A percentile compares a stretch with the other conserved stretches of the same genome.
phyloP scores from a whole-genome alignment of 2,113 vertebrate species.

The Sardina pilchardus region DNA sequence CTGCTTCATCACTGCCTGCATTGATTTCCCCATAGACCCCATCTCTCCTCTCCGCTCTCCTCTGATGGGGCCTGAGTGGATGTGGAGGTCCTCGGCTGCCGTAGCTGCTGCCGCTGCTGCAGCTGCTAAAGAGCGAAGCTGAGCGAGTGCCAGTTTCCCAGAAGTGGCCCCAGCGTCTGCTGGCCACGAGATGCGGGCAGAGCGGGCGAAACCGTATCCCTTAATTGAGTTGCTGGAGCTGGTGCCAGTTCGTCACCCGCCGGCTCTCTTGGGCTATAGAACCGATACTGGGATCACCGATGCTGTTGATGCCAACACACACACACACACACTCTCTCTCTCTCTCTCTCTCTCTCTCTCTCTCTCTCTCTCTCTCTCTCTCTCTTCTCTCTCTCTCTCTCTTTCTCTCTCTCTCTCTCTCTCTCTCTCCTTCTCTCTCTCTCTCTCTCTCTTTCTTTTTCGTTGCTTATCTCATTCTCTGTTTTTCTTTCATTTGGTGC shows the following conservation, averaged over 20 bases:
- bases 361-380: too few relatives aligned
- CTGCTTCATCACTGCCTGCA: neutral
- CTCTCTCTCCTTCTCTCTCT: too few relatives aligned
- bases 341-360: too few relatives aligned
- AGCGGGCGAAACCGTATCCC: slow-evolving; percentile 32
- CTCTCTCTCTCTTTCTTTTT: too few relatives aligned
- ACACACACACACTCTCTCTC: too few relatives aligned
- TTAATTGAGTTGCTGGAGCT: slow-evolving; percentile 33
- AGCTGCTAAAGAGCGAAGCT: neutral
- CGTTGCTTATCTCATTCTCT: too few relatives aligned
- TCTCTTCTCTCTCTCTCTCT: too few relatives aligned
- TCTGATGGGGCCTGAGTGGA: slow-evolving; percentile 1
- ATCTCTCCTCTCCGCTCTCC: neutral
- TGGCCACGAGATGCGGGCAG: slow-evolving; percentile 23
- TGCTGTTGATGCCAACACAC: slow-evolving; percentile 11
- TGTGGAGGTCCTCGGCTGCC: neutral
- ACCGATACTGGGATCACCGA: too few relatives aligned
- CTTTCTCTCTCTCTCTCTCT: too few relatives aligned
- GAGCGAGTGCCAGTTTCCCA: slow-evolving; percentile 10
- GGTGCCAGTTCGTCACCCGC: neutral
- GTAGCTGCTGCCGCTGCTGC: too few relatives aligned
- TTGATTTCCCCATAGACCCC: neutral
- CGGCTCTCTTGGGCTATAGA: too few relatives aligned
- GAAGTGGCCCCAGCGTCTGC: slow-evolving; percentile 32
- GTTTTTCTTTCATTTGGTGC: neutral